These are phyloP conservation scores for Isoperla grammatica DNA, from an alignment of 2,888 invertebrate species.

Conservation along the genomic window DNA sequence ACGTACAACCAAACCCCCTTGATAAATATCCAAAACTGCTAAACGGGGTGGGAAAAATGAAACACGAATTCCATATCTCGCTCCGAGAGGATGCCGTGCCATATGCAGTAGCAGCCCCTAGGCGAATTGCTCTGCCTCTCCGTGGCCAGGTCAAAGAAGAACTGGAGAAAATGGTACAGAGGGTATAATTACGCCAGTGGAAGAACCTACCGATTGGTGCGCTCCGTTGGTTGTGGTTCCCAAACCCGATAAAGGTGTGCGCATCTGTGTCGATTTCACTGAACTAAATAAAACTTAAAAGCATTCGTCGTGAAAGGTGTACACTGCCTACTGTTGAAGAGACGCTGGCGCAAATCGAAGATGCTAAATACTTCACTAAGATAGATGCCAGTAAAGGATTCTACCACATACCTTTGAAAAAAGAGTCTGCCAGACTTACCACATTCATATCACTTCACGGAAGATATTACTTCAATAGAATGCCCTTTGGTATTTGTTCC, in stretches of 20 bases:
- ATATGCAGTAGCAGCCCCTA: conserved; percentile 34
- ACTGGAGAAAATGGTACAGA: no score
- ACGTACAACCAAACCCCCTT: no score
- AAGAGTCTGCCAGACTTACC: neutral
- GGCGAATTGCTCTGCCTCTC: conserved; percentile 37
- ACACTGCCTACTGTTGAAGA: conserved; percentile 32
- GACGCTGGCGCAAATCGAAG: conserved; percentile 30
- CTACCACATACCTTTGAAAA: conserved; percentile 33
- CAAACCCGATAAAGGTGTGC: conserved; percentile 31
- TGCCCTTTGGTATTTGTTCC: conserved; percentile 27
- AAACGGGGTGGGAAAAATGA: neutral
- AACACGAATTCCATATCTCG: conserved; percentile 31
- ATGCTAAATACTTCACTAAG: conserved; percentile 33
- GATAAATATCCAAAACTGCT: neutral
- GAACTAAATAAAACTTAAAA: conserved; percentile 35
- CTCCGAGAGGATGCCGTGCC: conserved; percentile 35
- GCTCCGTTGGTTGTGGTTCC: conserved; percentile 38
- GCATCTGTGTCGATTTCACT: conserved; percentile 36
- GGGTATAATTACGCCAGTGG: no score
- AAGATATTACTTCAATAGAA: conserved; percentile 25
- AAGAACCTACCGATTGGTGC: conserved; percentile 37
- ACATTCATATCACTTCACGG: conserved; percentile 33
- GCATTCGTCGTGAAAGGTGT: conserved; percentile 24
- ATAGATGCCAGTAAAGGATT: conserved; percentile 35
- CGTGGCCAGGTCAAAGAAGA: conserved; percentile 34